Evolutionary conservation across 2,113 vertebrate species (phyloP).

Genomic region (Pachyramphus minor): DNA sequence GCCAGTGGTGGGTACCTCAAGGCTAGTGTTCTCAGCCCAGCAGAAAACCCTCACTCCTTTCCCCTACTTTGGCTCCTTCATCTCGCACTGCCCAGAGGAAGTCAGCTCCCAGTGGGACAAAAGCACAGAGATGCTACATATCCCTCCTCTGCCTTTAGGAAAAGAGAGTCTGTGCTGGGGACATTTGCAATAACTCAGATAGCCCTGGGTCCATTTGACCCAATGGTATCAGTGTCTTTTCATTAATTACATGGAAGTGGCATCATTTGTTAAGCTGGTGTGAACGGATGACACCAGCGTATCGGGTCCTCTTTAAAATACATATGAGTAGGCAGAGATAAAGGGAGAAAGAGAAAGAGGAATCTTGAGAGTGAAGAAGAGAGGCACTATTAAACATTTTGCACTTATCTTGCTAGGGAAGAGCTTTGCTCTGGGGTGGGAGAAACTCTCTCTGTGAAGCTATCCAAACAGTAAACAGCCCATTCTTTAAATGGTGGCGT

Average conservation of each 20-base stretch:
- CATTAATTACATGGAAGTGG: constrained; percentile 20
- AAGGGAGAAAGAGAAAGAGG: constrained; percentile 26
- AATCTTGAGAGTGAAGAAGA: constrained; percentile 22
- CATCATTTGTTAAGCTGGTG: constrained; percentile 20
- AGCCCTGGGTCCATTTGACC: background rate
- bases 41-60: background rate
- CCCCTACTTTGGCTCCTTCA: background rate
- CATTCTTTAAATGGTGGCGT: constrained; percentile 44
- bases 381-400: constrained; percentile 54
- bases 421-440: background rate
- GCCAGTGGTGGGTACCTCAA: background rate
- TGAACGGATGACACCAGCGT: background rate
- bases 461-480: constrained; percentile 43
- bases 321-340: constrained; percentile 48
- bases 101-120: background rate
- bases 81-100: background rate
- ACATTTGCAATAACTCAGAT: background rate
- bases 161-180: background rate
- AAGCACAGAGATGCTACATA: background rate
- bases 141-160: background rate
- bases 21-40: background rate
- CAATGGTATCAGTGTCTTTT: background rate
- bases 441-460: constrained; percentile 2
- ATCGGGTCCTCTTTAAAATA: constrained; percentile 36
- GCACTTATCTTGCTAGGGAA: constrained; percentile 57